These are phyloP conservation scores for Crossocerus cetratus DNA, from an alignment of 2,888 invertebrate genomes.

Conservation along the genomic window DNA sequence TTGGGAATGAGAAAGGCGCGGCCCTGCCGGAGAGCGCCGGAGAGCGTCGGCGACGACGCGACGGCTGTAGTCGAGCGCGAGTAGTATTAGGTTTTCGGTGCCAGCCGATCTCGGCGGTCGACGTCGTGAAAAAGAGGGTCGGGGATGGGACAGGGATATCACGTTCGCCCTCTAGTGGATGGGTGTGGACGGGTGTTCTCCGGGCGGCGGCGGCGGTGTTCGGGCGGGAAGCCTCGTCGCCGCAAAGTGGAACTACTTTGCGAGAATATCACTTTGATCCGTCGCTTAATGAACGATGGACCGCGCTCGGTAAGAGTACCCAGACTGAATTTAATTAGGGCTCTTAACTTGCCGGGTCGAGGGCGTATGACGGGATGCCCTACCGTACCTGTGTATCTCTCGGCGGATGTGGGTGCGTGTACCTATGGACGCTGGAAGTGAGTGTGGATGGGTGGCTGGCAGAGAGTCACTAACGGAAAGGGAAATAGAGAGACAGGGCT, in stretches of 20 bases:
- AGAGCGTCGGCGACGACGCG: too few species aligned
- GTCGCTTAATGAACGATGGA: conserved; percentile 72
- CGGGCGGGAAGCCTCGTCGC: conserved; percentile 48
- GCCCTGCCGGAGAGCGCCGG: neutral
- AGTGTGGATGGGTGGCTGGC: neutral
- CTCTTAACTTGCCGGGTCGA: conserved; percentile 69
- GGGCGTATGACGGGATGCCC: conserved; percentile 58
- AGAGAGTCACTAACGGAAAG: conserved; percentile 15
- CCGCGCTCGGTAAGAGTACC: conserved; percentile 71
- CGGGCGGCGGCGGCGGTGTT: conserved; percentile 25
- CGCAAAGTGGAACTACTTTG: conserved; percentile 68
- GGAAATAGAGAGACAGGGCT: conserved; percentile 40
- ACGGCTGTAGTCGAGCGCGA: neutral
- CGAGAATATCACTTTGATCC: conserved; percentile 74
- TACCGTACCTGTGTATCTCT: conserved; percentile 45
- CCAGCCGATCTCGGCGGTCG: too few species aligned
- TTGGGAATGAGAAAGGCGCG: conserved; percentile 29
- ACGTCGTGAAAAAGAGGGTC: conserved; percentile 15
- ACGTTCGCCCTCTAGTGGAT: too few species aligned
- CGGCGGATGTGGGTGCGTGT: neutral
- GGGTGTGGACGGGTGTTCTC: too few species aligned
- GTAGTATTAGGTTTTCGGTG: too few species aligned
- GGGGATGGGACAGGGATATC: conserved; percentile 48
- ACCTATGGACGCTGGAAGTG: conserved; percentile 5
- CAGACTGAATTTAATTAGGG: conserved; percentile 75